These are phyloP conservation scores for Aphaenogaster rudis DNA, from an alignment of 1,140 invertebrate species.

Conservation along the genomic window DNA sequence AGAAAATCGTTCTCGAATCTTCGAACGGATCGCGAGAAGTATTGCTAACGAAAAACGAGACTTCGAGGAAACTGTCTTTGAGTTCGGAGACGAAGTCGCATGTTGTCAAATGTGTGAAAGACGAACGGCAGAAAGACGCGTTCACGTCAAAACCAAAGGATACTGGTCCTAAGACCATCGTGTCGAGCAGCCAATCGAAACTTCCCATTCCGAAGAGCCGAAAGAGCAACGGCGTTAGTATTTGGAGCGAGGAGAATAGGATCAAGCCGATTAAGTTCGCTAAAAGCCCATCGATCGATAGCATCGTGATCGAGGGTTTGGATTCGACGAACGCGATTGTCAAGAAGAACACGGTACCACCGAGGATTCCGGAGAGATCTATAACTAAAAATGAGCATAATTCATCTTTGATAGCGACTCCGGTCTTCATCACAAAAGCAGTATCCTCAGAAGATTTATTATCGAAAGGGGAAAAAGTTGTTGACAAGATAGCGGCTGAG, in stretches of 20 bases:
- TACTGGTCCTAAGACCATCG: not conserved
- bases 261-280: slow-evolving; percentile 71
- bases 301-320: slow-evolving; percentile 18
- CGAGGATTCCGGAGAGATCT: slow-evolving; percentile 68
- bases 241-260: slow-evolving; percentile 35
- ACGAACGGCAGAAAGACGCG: slow-evolving; percentile 16
- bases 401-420: slow-evolving; percentile 21
- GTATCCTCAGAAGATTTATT: slow-evolving; percentile 30
- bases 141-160: not conserved
- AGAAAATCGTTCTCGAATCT: slow-evolving; percentile 77
- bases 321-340: not conserved
- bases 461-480: slow-evolving; percentile 6
- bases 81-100: not conserved
- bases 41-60: slow-evolving; percentile 75
- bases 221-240: slow-evolving; percentile 31
- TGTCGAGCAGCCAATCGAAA: not conserved
- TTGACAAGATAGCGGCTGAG: not conserved
- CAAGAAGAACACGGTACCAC: slow-evolving; percentile 56
- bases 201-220: slow-evolving; percentile 7
- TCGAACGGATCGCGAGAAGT: slow-evolving; percentile 69
- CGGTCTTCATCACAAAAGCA: not conserved
- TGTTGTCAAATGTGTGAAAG: not conserved
- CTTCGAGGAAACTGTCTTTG: slow-evolving; percentile 66
- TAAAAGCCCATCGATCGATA: slow-evolving; percentile 68
- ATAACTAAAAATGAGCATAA: not conserved